These are phyloP conservation scores for Pterostichus madidus DNA, from an alignment of 2,888 invertebrate species.

Conservation along the genomic window DNA sequence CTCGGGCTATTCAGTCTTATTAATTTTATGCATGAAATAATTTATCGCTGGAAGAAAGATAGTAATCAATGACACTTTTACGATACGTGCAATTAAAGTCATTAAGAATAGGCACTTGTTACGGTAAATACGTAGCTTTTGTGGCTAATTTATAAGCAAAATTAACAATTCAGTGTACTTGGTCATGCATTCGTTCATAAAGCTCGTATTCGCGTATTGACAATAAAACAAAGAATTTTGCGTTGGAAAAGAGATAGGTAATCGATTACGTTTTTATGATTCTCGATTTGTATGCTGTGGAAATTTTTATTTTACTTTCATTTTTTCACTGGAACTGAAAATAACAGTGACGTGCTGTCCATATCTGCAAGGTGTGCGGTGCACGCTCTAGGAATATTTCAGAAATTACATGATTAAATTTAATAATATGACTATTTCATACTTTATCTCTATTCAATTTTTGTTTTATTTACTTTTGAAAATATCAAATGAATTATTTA, in stretches of 20 bases:
- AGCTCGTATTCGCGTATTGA: background rate
- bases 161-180: conserved; percentile 26
- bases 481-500: no score
- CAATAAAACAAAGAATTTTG: conserved; percentile 43
- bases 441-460: no score
- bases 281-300: conserved; percentile 43
- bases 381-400: no score
- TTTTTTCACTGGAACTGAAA: conserved; percentile 3
- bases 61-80: conserved; percentile 29
- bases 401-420: no score
- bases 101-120: conserved; percentile 19
- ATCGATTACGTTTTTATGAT: conserved; percentile 48
- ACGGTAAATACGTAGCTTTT: conserved; percentile 6
- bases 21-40: conserved; percentile 18
- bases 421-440: no score
- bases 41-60: conserved; percentile 29
- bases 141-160: conserved; percentile 33
- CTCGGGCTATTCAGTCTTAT: conserved; percentile 13
- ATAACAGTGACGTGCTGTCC: no score
- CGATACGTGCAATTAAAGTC: conserved; percentile 23
- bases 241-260: conserved; percentile 18
- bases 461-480: no score
- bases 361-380: no score
- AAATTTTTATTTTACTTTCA: conserved; percentile 41
- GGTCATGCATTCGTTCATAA: conserved; percentile 30